phyloP scores from a whole-genome alignment of 2,797 vertebrate species.

The Melanotaenia boesemani region DNA sequence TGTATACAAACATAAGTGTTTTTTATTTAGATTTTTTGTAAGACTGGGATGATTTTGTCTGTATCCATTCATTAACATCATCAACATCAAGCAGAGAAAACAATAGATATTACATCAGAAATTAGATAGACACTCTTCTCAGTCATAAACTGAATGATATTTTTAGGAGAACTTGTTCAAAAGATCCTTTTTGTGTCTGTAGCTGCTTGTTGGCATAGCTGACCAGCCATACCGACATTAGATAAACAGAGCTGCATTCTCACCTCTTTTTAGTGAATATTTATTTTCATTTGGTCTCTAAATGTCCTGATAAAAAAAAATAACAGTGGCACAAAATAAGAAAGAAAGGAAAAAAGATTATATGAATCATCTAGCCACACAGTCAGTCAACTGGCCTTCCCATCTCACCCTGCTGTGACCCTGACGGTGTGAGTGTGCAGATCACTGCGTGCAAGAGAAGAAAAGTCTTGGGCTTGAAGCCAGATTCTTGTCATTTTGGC shows the following conservation, averaged over 20 bases:
- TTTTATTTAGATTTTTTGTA: not conserved
- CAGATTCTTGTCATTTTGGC: conserved; percentile 66
- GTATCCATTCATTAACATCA: conserved; percentile 13
- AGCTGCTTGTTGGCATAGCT: conserved; percentile 61
- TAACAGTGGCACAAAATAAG: conserved; percentile 38
- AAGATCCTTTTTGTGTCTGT: conserved; percentile 48
- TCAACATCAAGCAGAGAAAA: conserved; percentile 31
- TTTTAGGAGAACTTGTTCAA: conserved; percentile 35
- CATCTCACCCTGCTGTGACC: conserved; percentile 58
- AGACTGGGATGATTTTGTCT: conserved; percentile 43
- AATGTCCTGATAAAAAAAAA: conserved; percentile 63
- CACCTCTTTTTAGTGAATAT: conserved; percentile 65
- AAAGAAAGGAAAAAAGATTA: conserved; percentile 14
- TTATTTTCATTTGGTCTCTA: conserved; percentile 58
- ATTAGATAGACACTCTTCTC: not conserved
- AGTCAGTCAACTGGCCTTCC: conserved; percentile 35
- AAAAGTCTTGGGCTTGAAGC: conserved; percentile 55
- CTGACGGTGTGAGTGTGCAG: conserved; percentile 31
- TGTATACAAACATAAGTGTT: not conserved
- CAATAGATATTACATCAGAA: conserved; percentile 9
- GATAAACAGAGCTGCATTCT: conserved; percentile 33
- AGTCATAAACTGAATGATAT: conserved; percentile 36
- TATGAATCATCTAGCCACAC: conserved; percentile 28
- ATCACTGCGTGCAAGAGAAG: conserved; percentile 33
- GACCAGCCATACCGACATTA: conserved; percentile 58